Percentiles rank a stretch among this genome's conserved stretches.
phyloP scores from a whole-genome alignment of 1,140 invertebrate genomes.

The Heterodera schachtii region DNA sequence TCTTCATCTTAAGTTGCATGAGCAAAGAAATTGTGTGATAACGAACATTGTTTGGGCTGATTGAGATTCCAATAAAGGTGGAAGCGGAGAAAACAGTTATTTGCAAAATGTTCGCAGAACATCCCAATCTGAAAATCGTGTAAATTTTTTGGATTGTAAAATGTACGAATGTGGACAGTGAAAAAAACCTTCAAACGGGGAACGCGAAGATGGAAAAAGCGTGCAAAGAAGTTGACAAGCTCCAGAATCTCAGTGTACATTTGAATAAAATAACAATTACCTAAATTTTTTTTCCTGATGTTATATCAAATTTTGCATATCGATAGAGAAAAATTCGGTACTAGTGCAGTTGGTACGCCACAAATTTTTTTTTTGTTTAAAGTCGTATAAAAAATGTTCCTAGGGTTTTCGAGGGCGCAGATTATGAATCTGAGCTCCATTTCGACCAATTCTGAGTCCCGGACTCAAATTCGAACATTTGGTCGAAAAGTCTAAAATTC shows the following conservation, averaged over 20 bases:
- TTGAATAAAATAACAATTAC: background rate
- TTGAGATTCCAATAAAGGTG: slow-evolving; percentile 31
- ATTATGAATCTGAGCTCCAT: too few species aligned
- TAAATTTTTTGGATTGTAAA: background rate
- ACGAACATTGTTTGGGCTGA: slow-evolving; percentile 27
- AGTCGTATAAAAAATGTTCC: too few species aligned
- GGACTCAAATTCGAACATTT: too few species aligned
- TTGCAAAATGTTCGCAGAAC: slow-evolving; percentile 34
- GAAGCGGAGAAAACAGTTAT: slow-evolving; percentile 31
- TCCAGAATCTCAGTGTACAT: slow-evolving; percentile 38
- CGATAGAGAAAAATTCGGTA: too few species aligned
- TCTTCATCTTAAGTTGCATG: slow-evolving; percentile 23
- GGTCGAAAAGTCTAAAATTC: too few species aligned
- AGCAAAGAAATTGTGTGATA: background rate
- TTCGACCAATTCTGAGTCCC: too few species aligned
- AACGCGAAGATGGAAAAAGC: slow-evolving; percentile 30
- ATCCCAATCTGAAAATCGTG: slow-evolving; percentile 25
- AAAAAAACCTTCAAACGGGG: slow-evolving; percentile 32
- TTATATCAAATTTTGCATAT: too few species aligned
- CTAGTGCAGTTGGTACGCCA: too few species aligned
- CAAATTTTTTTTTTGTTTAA: too few species aligned
- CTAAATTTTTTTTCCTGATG: too few species aligned
- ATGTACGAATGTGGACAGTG: background rate
- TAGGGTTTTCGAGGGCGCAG: too few species aligned
- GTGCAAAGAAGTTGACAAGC: slow-evolving; percentile 31